Percentiles rank a stretch among this genome's conserved stretches.
These are phyloP conservation scores for Amiota mariae DNA, from an alignment of 2,888 invertebrate genomes.

Conservation along the genomic window DNA sequence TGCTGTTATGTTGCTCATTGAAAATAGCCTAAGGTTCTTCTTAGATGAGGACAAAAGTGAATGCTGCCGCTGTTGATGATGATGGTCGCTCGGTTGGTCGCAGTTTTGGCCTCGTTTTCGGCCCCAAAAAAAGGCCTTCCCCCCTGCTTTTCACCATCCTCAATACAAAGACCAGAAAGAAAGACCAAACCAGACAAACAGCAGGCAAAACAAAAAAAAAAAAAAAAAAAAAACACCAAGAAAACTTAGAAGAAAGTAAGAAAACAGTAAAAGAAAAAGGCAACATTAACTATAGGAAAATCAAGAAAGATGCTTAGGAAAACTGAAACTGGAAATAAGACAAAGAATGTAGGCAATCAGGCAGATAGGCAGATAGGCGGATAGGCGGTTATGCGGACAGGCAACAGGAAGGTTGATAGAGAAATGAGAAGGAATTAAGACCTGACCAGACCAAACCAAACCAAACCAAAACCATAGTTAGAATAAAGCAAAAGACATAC, in stretches of 20 bases:
- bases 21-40: constrained; percentile 22
- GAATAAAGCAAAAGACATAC: neutral
- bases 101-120: too few relatives aligned
- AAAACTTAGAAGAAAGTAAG: constrained; percentile 28
- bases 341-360: neutral
- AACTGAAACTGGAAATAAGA: neutral
- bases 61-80: too few relatives aligned
- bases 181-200: too few relatives aligned
- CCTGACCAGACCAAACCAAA: neutral
- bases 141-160: too few relatives aligned
- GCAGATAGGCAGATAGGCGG: too few relatives aligned
- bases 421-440: constrained; percentile 7
- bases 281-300: neutral
- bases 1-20: constrained; percentile 40
- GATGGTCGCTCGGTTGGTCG: neutral
- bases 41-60: neutral
- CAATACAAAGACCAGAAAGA: too few relatives aligned
- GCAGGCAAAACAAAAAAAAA: too few relatives aligned
- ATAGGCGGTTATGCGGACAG: neutral
- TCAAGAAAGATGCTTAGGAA: neutral
- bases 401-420: constrained; percentile 29
- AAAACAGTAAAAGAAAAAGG: neutral
- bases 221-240: neutral
- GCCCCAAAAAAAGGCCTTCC: too few relatives aligned
- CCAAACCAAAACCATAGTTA: neutral